A percentile compares a stretch with the other conserved stretches of the same genome.
Evolutionary conservation across 2,797 vertebrate species (phyloP).

Genomic region (Myotis vivesi): DNA sequence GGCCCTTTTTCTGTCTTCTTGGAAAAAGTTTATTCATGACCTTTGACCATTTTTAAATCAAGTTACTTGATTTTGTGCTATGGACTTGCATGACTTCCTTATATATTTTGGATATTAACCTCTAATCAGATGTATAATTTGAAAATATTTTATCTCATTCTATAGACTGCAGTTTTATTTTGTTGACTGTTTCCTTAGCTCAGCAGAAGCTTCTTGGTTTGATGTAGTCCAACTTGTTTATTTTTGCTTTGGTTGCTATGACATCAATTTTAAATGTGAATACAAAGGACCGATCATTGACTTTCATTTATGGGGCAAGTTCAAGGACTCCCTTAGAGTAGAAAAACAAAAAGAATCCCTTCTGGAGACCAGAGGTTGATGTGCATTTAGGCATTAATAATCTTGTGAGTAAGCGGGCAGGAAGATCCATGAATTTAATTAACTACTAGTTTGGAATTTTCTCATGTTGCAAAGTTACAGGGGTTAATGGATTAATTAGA

Average conservation of each 20-base stretch:
- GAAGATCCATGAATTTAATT: slow-evolving; percentile 9
- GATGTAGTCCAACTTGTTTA: background rate
- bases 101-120: background rate
- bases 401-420: background rate
- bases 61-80: background rate
- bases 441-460: slow-evolving; percentile 10
- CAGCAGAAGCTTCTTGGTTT: background rate
- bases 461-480: background rate
- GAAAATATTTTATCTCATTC: background rate
- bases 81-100: background rate
- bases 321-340: background rate
- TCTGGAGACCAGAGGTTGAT: background rate
- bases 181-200: background rate
- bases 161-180: background rate
- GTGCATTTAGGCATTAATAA: background rate
- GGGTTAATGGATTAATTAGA: slow-evolving; percentile 48
- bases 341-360: background rate
- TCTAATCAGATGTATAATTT: background rate
- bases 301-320: background rate
- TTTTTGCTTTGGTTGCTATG: background rate
- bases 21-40: background rate
- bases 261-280: background rate
- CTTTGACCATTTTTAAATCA: background rate
- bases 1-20: background rate
- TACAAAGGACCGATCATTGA: background rate